Evolutionary conservation across 2,888 invertebrate genomes (phyloP), one percentile per base, ranked within the genome.

Genomic region (Romanomermis culicivorax): DNA sequence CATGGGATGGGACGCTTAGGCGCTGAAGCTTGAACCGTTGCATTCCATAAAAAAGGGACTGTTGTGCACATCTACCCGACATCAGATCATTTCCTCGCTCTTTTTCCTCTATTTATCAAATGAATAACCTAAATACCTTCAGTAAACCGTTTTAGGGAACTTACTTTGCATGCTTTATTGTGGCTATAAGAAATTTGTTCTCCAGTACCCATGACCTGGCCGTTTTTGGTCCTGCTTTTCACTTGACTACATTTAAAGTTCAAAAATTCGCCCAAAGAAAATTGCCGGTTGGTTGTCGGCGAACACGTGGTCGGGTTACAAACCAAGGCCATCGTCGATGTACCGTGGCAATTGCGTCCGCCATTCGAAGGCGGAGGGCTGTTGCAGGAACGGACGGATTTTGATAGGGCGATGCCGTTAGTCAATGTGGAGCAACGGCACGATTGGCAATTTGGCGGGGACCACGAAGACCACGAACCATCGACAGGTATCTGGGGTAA

Each of bases 111-210:
- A n/a, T n/a, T n/a, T n/a, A n/a, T n/a, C n/a, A n/a, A n/a, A n/a
- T n/a, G n/a, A n/a, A n/a, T n/a, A n/a, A n/a, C n/a, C n/a, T n/a
- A n/a, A n/a, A n/a, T n/a, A n/a, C n/a, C n/a, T n/a, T n/a, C n/a
- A n/a, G n/a, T n/a, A n/a, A n/a, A n/a, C n/a, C n/a, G n/a, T n/a
- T n/a, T n/a, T n/a, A n/a, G n/a, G n/a, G n/a, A n/a, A n/a, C 17
- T 36, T 36, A 67, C 66, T 61, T 68, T 67, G 60, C 67, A 67
- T 14, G 67, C 67, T 55, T 67, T 56, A 51, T 64, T 64, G 17
- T 63, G 64, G 56, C 62, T 63, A 17, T 64, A 59, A 29, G 59
- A 65, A 45, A 67, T 59, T 56, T 68, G 67, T 53, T 61, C 62
- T 29, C 66, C 67, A 4, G 56, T 59, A 29, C 67, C 67, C 30